Conservation (phyloP, 1,140 invertebrate genomes). For the Aricia agestis region DNA sequence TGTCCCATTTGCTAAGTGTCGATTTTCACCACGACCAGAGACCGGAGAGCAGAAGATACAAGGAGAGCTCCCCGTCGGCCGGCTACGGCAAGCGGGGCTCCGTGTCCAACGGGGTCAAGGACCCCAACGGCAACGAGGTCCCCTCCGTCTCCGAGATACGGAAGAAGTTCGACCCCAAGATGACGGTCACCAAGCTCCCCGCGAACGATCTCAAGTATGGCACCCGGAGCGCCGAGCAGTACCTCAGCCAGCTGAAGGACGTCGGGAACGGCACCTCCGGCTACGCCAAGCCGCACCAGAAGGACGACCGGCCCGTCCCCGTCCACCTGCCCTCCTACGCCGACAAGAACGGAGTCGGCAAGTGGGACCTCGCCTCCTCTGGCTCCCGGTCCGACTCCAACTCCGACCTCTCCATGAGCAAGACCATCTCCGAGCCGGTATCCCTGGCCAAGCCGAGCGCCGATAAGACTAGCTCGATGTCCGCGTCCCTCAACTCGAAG, state of each 20-base stretch:
- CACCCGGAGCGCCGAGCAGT: conserved; percentile 58
- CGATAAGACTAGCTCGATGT: conserved; percentile 56
- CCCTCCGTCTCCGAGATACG: conserved; percentile 76
- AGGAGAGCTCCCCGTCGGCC: conserved; percentile 55
- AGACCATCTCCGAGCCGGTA: conserved; percentile 66
- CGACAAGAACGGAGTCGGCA: conserved; percentile 60
- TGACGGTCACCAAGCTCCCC: conserved; percentile 70
- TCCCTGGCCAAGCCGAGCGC: conserved; percentile 51
- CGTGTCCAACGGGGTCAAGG: conserved; percentile 61
- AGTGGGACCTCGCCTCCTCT: conserved; percentile 57
- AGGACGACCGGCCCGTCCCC: conserved; percentile 66
- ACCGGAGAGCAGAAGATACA: conserved; percentile 63
- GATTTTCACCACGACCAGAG: conserved; percentile 63
- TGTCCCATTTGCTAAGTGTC: conserved; percentile 46
- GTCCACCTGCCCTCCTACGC: conserved; percentile 62
- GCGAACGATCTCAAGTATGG: conserved; percentile 54
- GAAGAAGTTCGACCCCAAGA: conserved; percentile 74
- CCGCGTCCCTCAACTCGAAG: conserved; percentile 54
- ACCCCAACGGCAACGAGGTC: conserved; percentile 77
- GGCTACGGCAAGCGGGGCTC: conserved; percentile 57
- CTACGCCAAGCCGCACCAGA: conserved; percentile 51
- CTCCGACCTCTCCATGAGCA: conserved; percentile 65
- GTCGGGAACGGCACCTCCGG: conserved; percentile 59
- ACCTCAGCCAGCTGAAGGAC: conserved; percentile 62
- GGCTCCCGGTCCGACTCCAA: conserved; percentile 62